Conservation (phyloP, 2,888 invertebrate genomes). For the Priocnemis perturbator region DNA sequence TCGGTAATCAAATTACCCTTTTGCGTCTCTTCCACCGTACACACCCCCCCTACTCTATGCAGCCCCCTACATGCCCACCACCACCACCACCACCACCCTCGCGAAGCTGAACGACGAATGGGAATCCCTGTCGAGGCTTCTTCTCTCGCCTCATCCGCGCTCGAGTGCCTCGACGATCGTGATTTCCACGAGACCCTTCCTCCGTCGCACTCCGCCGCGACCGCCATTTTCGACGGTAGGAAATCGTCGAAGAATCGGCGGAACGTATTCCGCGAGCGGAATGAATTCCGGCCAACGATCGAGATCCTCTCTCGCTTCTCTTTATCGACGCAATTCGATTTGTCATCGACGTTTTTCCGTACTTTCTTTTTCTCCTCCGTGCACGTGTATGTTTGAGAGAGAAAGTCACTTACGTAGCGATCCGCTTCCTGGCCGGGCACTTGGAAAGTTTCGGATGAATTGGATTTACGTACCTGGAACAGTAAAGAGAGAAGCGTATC, state of each 20-base stretch:
- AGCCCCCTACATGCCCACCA: too few relatives aligned
- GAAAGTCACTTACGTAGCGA: background rate
- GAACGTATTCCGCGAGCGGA: too few relatives aligned
- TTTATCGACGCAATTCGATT: background rate
- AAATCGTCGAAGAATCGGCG: background rate
- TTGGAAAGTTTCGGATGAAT: too few relatives aligned
- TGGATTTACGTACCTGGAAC: too few relatives aligned
- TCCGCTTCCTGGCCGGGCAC: background rate
- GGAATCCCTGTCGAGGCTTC: background rate
- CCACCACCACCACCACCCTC: too few relatives aligned
- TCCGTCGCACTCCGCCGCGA: background rate
- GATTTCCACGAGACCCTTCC: background rate
- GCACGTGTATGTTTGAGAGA: background rate
- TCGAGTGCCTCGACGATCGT: conserved; percentile 6
- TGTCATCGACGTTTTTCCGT: background rate
- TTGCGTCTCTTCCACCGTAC: conserved; percentile 8
- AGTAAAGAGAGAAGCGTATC: too few relatives aligned
- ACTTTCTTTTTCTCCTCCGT: background rate
- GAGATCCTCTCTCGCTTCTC: too few relatives aligned
- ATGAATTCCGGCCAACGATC: too few relatives aligned
- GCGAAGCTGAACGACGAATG: too few relatives aligned
- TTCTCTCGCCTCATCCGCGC: conserved; percentile 7
- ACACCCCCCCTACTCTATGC: conserved; percentile 1
- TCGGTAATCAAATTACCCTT: conserved; percentile 37
- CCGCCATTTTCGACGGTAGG: background rate